These are phyloP conservation scores for Furcifer pardalis DNA, from an alignment of 2,797 vertebrate species.

Conservation along the genomic window DNA sequence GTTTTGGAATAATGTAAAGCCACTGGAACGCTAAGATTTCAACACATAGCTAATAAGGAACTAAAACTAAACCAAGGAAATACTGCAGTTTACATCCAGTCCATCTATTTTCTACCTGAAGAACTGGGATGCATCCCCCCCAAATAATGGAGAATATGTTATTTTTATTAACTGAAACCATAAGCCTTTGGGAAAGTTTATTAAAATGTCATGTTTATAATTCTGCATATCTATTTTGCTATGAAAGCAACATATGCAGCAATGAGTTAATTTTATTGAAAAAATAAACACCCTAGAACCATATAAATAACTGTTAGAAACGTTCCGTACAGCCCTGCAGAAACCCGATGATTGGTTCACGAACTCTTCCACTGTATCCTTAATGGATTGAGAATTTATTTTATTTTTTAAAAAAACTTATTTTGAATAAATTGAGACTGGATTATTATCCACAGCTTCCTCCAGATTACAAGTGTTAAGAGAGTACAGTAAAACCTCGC, in stretches of 20 bases:
- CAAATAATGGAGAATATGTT: constrained; percentile 51
- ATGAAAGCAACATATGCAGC: constrained; percentile 72
- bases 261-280: constrained; percentile 72
- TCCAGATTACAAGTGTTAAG: too few relatives aligned
- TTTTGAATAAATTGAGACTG: constrained; percentile 52
- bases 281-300: constrained; percentile 73
- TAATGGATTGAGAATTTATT: constrained; percentile 56
- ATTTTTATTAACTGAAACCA: constrained; percentile 67
- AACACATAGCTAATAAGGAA: background rate
- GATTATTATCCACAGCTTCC: too few relatives aligned
- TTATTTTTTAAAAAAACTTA: constrained; percentile 49
- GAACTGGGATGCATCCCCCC: constrained; percentile 37
- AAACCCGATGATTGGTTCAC: constrained; percentile 70
- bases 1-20: background rate
- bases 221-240: constrained; percentile 72
- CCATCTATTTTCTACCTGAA: background rate
- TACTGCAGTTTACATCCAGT: constrained; percentile 44
- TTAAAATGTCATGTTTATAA: constrained; percentile 69
- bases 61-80: constrained; percentile 15
- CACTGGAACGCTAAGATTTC: too few relatives aligned
- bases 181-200: constrained; percentile 58
- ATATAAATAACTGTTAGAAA: constrained; percentile 73
- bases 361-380: constrained; percentile 66
- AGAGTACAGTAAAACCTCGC: too few relatives aligned
- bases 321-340: constrained; percentile 70